These are phyloP conservation scores for Thalassophryne amazonica DNA, from an alignment of 2,797 vertebrate genomes.

Conservation along the genomic window DNA sequence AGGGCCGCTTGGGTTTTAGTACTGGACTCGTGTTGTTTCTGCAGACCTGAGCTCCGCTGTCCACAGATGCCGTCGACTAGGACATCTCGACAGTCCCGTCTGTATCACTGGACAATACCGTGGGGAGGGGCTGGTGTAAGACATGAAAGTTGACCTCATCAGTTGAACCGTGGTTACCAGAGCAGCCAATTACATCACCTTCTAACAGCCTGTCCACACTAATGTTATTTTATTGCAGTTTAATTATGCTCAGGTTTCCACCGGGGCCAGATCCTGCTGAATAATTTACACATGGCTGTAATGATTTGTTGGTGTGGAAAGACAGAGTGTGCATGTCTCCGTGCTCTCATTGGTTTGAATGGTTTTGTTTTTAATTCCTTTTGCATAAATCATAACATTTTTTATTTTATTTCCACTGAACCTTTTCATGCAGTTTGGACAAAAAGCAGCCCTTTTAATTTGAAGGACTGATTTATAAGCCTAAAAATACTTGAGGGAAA, in stretches of 20 bases:
- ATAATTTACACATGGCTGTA: conserved; percentile 76
- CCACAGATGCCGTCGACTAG: conserved; percentile 6
- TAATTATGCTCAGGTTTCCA: conserved; percentile 86
- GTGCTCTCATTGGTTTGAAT: conserved; percentile 54
- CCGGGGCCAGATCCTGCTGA: conserved; percentile 71
- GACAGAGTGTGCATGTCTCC: conserved; percentile 59
- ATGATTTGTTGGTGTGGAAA: conserved; percentile 76
- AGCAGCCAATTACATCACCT: conserved; percentile 78
- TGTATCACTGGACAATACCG: conserved; percentile 24
- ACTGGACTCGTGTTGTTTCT: no score
- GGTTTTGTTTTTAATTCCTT: conserved; percentile 44
- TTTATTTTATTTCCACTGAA: conserved; percentile 19
- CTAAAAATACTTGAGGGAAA: conserved; percentile 50
- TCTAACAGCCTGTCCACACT: conserved; percentile 80
- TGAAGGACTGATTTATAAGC: conserved; percentile 43
- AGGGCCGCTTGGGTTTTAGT: no score
- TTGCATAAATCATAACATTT: conserved; percentile 36
- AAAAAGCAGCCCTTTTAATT: conserved; percentile 6
- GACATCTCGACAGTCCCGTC: not conserved
- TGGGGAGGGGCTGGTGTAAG: conserved; percentile 14
- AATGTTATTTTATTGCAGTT: conserved; percentile 87
- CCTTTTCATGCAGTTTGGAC: conserved; percentile 13
- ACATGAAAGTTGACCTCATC: conserved; percentile 57
- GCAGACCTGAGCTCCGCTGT: not conserved
- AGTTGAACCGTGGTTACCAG: conserved; percentile 68